Percentiles rank a stretch among this genome's conserved stretches.
phyloP scores from a whole-genome alignment of 1,140 invertebrate species.

The Aradophagus sp. region DNA sequence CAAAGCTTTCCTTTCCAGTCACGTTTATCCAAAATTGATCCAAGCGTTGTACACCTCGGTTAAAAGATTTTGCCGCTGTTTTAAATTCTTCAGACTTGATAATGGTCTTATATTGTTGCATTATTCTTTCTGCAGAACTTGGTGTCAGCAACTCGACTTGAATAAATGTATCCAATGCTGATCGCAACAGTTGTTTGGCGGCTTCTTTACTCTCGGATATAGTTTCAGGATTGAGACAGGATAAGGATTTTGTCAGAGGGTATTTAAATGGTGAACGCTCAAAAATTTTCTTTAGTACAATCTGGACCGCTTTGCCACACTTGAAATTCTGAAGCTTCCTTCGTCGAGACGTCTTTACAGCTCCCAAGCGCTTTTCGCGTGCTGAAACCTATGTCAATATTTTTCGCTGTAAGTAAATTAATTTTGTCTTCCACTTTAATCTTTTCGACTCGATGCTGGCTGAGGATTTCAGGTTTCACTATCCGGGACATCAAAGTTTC shows the following conservation, averaged over 20 bases:
- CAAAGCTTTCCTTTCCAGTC: background rate
- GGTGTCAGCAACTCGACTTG: background rate
- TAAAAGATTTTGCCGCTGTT: background rate
- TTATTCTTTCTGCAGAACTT: background rate
- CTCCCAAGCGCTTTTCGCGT: constrained; percentile 6
- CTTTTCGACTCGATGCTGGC: background rate
- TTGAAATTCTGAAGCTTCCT: constrained; percentile 2
- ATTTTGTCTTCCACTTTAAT: background rate
- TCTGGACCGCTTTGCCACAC: background rate
- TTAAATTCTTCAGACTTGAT: background rate
- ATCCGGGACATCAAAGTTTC: constrained; percentile 8
- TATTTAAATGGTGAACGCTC: constrained; percentile 22
- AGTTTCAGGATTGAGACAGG: constrained; percentile 16
- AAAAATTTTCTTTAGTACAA: constrained; percentile 6
- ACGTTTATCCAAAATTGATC: background rate
- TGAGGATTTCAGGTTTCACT: constrained; percentile 26
- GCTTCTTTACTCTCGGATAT: background rate
- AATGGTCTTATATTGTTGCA: background rate
- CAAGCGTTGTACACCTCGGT: background rate
- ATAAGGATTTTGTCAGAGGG: constrained; percentile 7
- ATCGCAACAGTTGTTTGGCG: background rate
- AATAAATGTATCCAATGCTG: background rate
- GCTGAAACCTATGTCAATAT: constrained; percentile 16
- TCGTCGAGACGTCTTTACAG: constrained; percentile 3
- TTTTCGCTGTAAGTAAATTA: constrained; percentile 17